These are phyloP conservation scores for Scaptomyza polygonia DNA, from an alignment of 2,888 invertebrate genomes.

Conservation along the genomic window DNA sequence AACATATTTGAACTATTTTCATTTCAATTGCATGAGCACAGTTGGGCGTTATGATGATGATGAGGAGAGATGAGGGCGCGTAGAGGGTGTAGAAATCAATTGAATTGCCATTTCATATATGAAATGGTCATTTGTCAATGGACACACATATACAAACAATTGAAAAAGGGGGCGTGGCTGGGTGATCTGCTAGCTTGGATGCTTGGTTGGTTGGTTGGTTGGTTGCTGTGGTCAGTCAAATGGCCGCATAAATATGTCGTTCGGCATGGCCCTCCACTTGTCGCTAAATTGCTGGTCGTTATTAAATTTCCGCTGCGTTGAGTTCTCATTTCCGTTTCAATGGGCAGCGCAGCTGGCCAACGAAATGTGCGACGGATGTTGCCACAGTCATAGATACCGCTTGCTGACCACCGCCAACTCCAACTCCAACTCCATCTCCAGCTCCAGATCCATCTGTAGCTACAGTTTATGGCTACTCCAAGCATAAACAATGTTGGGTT, in stretches of 20 bases:
- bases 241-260: slow-evolving; percentile 79
- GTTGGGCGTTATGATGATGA: slow-evolving; percentile 5
- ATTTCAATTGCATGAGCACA: slow-evolving; percentile 77
- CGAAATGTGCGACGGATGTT: slow-evolving; percentile 71
- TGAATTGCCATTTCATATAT: slow-evolving; percentile 80
- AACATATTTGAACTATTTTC: slow-evolving; percentile 78
- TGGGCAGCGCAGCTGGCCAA: slow-evolving; percentile 73
- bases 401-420: slow-evolving; percentile 12
- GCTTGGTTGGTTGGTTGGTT: slow-evolving; percentile 36
- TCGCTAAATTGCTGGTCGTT: slow-evolving; percentile 78
- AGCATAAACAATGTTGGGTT: slow-evolving; percentile 44
- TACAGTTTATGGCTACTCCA: not conserved
- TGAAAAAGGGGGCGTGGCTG: slow-evolving; percentile 23
- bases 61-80: not conserved
- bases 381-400: slow-evolving; percentile 66
- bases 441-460: slow-evolving; percentile 2
- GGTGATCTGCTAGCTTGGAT: slow-evolving; percentile 1
- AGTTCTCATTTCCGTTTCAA: slow-evolving; percentile 80
- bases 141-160: slow-evolving; percentile 42
- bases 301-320: slow-evolving; percentile 80
- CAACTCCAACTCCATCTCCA: slow-evolving; percentile 5
- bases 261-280: slow-evolving; percentile 44
- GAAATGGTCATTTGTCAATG: slow-evolving; percentile 80
- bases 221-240: slow-evolving; percentile 70
- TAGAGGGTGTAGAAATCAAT: slow-evolving; percentile 65